Percentiles rank a stretch among this genome's conserved stretches.
Conservation (phyloP, 2,797 vertebrate species). For the Schizopygopsis pylzovi region DNA sequence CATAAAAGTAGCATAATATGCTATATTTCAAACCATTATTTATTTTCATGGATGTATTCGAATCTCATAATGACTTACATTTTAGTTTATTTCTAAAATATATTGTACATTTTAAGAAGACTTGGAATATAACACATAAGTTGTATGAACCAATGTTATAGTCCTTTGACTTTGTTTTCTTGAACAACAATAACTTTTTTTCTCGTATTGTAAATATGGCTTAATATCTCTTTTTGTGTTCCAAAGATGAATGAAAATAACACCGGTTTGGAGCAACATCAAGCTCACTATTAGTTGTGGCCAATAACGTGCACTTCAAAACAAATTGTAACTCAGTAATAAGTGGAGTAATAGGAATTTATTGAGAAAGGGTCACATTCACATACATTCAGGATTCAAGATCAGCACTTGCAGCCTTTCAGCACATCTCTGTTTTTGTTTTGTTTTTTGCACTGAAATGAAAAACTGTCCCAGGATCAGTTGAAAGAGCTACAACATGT, state of each 20-base stretch:
- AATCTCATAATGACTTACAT: not conserved
- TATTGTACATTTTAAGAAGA: not conserved
- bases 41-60: not conserved
- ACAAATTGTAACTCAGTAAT: constrained; percentile 53
- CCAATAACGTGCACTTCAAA: constrained; percentile 52
- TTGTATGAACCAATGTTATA: not conserved
- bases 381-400: constrained; percentile 1
- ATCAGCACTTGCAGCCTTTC: constrained; percentile 26
- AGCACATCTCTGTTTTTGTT: not conserved
- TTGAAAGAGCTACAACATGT: constrained; percentile 11
- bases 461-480: constrained; percentile 26
- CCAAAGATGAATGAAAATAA: not conserved
- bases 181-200: not conserved
- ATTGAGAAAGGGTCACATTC: constrained; percentile 18
- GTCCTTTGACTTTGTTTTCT: not conserved
- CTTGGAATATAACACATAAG: not conserved
- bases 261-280: not conserved
- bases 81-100: not conserved
- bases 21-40: not conserved
- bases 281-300: not conserved
- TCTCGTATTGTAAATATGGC: not conserved
- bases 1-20: not conserved
- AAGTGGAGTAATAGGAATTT: constrained; percentile 22
- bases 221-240: not conserved
- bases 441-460: not conserved